These are phyloP conservation scores for Microplitis deprimator DNA, from an alignment of 2,888 invertebrate species.

Conservation along the genomic window DNA sequence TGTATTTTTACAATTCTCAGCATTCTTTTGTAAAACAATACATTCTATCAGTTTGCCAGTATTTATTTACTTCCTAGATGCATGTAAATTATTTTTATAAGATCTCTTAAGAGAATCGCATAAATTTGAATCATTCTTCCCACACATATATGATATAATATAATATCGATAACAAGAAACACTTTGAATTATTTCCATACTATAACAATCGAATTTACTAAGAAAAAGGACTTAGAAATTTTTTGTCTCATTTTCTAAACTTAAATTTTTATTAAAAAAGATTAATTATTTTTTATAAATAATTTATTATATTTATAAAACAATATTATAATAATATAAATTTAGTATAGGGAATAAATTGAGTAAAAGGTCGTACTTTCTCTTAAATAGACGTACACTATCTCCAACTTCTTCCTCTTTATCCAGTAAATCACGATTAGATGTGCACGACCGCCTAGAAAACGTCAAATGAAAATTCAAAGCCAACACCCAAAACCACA, in stretches of 20 bases:
- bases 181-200: neutral
- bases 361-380: slow-evolving; percentile 34
- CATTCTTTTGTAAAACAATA: neutral
- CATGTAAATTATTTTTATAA: neutral
- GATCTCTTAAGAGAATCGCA: neutral
- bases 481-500: neutral
- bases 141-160: neutral
- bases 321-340: neutral
- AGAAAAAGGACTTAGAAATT: neutral
- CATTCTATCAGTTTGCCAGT: neutral
- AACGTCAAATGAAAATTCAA: slow-evolving; percentile 25
- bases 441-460: slow-evolving; percentile 36
- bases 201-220: neutral
- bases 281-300: neutral
- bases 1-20: neutral
- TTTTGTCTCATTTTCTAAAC: neutral
- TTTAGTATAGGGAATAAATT: slow-evolving; percentile 8
- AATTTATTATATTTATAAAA: neutral
- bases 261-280: neutral
- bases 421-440: slow-evolving; percentile 41
- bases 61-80: neutral
- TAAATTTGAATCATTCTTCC: neutral
- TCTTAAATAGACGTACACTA: slow-evolving; percentile 10
- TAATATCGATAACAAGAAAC: neutral
- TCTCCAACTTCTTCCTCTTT: slow-evolving; percentile 27